A percentile compares a stretch with the other conserved stretches of the same genome.
phyloP scores from a whole-genome alignment of 2,113 vertebrate genomes.

The Lasiurus cinereus region DNA sequence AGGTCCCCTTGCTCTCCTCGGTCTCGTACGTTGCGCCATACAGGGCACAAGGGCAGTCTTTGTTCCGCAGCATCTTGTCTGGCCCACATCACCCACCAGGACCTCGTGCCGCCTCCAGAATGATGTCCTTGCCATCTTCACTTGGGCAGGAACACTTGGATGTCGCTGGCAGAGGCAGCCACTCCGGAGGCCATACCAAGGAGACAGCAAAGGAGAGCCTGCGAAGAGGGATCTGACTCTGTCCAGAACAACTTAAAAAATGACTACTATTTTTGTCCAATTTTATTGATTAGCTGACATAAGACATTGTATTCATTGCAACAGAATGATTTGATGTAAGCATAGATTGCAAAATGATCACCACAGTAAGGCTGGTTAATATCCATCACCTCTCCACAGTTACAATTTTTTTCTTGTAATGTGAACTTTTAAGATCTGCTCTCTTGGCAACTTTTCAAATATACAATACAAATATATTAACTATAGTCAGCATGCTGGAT shows the following conservation, averaged over 20 bases:
- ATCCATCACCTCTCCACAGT: neutral
- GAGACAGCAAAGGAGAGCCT: too few species aligned
- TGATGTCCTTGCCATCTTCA: conserved; percentile 91
- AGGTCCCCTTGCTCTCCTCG: conserved; percentile 95
- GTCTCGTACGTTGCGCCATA: conserved; percentile 94
- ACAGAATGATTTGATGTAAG: too few species aligned
- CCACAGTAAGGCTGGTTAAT: neutral
- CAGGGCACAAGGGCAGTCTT: conserved; percentile 93
- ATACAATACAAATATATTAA: neutral
- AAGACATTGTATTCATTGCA: neutral
- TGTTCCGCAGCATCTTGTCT: conserved; percentile 90
- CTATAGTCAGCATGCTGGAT: neutral
- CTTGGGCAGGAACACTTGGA: conserved; percentile 93
- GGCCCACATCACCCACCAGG: conserved; percentile 91
- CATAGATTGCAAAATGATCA: neutral
- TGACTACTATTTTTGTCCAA: neutral
- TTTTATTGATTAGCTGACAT: neutral
- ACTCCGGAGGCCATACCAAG: conserved; percentile 91
- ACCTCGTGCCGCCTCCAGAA: conserved; percentile 92
- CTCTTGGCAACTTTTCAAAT: neutral
- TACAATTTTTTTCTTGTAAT: too few species aligned
- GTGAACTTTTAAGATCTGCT: neutral
- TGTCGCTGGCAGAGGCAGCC: conserved; percentile 92
- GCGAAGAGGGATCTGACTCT: too few species aligned
- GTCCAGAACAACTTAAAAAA: too few species aligned